Percentiles rank a stretch among this genome's conserved stretches.
Evolutionary conservation across 2,113 vertebrate genomes (phyloP).

Genomic region (Sus scrofa): T2T-Sscrofa CM000812.6:166690001-166690500

Average conservation of each 20-base stretch:
- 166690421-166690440: not conserved
- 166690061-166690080: not conserved
- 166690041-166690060: not conserved
- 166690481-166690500: not conserved
- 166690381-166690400: not conserved
- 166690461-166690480: not conserved
- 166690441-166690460: not conserved
- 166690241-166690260: not conserved
- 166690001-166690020: not conserved
- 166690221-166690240: not conserved
- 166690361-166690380: not conserved
- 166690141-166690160: not conserved
- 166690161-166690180: not conserved
- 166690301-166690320: not conserved
- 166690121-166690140: too few species aligned
- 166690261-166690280: not conserved
- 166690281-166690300: not conserved
- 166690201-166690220: not conserved
- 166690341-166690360: not conserved
- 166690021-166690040: not conserved
- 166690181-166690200: not conserved
- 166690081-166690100: not conserved
- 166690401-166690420: not conserved
- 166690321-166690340: not conserved
- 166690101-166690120: not conserved